Evolutionary conservation across 1,140 invertebrate genomes (phyloP), one percentile per base, ranked within the genome.

Genomic region (Drosophila orena): DNA sequence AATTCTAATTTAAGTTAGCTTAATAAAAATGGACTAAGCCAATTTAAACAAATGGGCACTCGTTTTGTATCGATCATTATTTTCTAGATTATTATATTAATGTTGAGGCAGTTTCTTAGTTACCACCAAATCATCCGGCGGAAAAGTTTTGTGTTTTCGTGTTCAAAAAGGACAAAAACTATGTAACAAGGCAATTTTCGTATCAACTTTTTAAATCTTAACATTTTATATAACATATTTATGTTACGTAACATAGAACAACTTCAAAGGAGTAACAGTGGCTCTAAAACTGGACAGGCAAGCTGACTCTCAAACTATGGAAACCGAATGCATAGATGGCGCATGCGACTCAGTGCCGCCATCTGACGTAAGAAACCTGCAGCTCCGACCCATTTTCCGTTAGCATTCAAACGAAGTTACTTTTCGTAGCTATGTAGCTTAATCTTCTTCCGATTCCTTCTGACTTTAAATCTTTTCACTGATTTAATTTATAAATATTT

Each of bases 211-310:
- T 44, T 14, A 2, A 15, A 15, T 20, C 14, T 30, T 54, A 54
- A 61, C 56, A 49, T 46, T 38, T 14, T 4, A 12, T 12, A 4
- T 30, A 30, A 30, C 30, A 30, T 30, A 30, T 30, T 30, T 30
- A 12, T 38, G 61, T 22, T 38, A 44, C 12, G 11, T 44, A 54
- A 44, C 49, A 70, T 38, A 14, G 53, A 42, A 8, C 7, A 80
- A 76, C 78, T 81, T 38, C 57, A 55, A 79, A 85, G 81, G 77
- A 84, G 81, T 80, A 37, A 77, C 80, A 85, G 17, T 85, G 57
- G 30, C 77, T 57, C 15, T 57, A 24, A 58, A 84, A 83, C 79
- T 62, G 27, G 40, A 3, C 8, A 46, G 12, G 0, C n/a, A 47
- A 60, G 2, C 20, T 77, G 66, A 43, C 61, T 66, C 40, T 46